Percentiles rank a stretch among this genome's conserved stretches.
Conservation (phyloP, 2,888 invertebrate genomes). For the Lacanobia wlatinum region DNA sequence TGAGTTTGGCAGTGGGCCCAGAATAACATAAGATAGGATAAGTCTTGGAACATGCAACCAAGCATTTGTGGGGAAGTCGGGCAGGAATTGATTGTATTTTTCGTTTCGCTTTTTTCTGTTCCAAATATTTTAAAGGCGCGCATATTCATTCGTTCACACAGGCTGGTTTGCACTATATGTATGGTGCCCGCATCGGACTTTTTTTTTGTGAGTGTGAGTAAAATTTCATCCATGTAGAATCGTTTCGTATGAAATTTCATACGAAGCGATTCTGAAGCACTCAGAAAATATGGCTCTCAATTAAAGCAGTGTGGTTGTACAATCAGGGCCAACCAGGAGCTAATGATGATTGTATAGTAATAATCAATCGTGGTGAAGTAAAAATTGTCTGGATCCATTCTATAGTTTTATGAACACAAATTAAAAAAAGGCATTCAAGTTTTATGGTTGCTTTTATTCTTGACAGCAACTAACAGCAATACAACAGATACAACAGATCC, state of each 20-base stretch:
- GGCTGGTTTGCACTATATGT: neutral
- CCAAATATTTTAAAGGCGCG: neutral
- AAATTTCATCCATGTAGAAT: neutral
- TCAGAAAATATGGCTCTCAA: neutral
- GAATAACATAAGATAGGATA: slow-evolving; percentile 43
- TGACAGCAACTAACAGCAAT: too few relatives aligned
- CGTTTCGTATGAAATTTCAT: too few relatives aligned
- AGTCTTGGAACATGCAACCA: slow-evolving; percentile 37
- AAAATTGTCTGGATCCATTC: too few relatives aligned
- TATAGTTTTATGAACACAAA: too few relatives aligned
- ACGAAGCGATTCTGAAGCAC: neutral
- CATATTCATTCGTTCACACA: slow-evolving; percentile 4
- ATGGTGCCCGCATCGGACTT: neutral
- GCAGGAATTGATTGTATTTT: slow-evolving; percentile 20
- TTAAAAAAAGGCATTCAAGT: too few relatives aligned
- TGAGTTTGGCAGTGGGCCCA: slow-evolving; percentile 45
- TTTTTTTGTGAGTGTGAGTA: neutral
- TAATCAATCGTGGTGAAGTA: too few relatives aligned
- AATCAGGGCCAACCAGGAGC: neutral
- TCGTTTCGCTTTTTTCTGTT: neutral
- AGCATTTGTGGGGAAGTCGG: slow-evolving; percentile 18
- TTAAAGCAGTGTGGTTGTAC: neutral
- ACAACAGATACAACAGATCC: too few relatives aligned
- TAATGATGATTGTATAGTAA: neutral
- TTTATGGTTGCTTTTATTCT: too few relatives aligned